A percentile compares a stretch with the other conserved stretches of the same genome.
Conservation (phyloP, 2,888 invertebrate species). For the Cryptophagus acutangulus region DNA sequence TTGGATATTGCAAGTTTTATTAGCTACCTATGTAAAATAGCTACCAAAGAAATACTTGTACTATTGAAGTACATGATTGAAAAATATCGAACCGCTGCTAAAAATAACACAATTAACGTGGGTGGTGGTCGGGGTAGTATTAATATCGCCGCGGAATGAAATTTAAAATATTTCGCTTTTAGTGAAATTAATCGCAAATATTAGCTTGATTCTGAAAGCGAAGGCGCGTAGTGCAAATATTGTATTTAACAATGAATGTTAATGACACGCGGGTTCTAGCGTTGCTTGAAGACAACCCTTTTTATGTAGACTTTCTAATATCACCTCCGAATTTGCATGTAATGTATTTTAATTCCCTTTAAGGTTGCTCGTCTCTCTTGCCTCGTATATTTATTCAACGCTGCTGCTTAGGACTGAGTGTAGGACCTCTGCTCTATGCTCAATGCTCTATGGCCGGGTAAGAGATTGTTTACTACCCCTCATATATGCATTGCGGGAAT, state of each 20-base stretch:
- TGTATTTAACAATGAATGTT: conserved; percentile 43
- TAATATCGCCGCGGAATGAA: conserved; percentile 26
- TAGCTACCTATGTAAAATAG: no score
- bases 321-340: conserved; percentile 40
- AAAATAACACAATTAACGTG: neutral
- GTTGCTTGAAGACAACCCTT: conserved; percentile 35
- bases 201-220: conserved; percentile 39
- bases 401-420: conserved; percentile 11
- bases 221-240: conserved; percentile 38
- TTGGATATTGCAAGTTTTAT: no score
- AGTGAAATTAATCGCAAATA: conserved; percentile 42
- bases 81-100: no score
- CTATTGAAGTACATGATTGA: no score
- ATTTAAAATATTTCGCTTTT: conserved; percentile 35
- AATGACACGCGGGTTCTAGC: conserved; percentile 33
- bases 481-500: conserved; percentile 13
- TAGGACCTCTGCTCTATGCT: conserved; percentile 6
- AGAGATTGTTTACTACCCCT: conserved; percentile 16
- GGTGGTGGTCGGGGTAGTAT: conserved; percentile 15
- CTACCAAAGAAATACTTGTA: no score
- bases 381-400: conserved; percentile 17
- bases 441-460: no score
- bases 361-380: conserved; percentile 18
- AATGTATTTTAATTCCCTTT: conserved; percentile 39
- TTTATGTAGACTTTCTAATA: conserved; percentile 36